Evolutionary conservation across 2,113 vertebrate species (phyloP), one percentile per base, ranked within the genome.

Genomic region (Podarcis raffonei): DNA sequence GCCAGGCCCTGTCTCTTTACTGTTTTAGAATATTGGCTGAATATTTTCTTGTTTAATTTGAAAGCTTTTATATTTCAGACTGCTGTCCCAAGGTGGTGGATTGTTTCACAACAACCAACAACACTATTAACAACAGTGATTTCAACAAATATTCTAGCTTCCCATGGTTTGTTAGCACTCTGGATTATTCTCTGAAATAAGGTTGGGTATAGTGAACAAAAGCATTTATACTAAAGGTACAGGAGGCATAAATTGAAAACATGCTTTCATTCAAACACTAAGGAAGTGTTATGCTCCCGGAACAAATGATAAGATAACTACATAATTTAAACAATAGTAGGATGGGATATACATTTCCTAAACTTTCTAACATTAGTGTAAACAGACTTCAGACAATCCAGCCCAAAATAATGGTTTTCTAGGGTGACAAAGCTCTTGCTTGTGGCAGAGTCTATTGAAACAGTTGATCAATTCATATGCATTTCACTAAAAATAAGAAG

Each of bases 321-420:
- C 6, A 8, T 9, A 42, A 68, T 53, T 57, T 35, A 53, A 77
- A 77, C 72, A 77, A 83, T 83, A 69, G 42, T 39, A 88, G 87
- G 81, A 88, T 88, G 72, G 59, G 23, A 77, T 20, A 83, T 66
- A 35, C 78, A 68, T 83, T 88, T 88, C 81, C 81, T 71, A 77
- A 74, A 65, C 9, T 15, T 57, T 9, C 20, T 39, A 75, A 53
- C 27, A 35, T 78, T n/a, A 65, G 15, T 79, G 27, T 68, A 78
- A 86, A 32, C 62, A 78, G 16, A 39, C 39, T 68, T 30, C 12
- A 37, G 16, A 65, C 53, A 81, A 80, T 30, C 18, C 5, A 35
- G 13, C 6, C 32, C 35, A 9, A 27, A 42, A 83, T 66, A 2
- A 5, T 35, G 59, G 59, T 66, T 62, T 69, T 77, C 23, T 68